Percentiles rank a stretch among this genome's conserved stretches.
Evolutionary conservation across 2,888 invertebrate genomes (phyloP).

Genomic region (Steromphala cineraria): DNA sequence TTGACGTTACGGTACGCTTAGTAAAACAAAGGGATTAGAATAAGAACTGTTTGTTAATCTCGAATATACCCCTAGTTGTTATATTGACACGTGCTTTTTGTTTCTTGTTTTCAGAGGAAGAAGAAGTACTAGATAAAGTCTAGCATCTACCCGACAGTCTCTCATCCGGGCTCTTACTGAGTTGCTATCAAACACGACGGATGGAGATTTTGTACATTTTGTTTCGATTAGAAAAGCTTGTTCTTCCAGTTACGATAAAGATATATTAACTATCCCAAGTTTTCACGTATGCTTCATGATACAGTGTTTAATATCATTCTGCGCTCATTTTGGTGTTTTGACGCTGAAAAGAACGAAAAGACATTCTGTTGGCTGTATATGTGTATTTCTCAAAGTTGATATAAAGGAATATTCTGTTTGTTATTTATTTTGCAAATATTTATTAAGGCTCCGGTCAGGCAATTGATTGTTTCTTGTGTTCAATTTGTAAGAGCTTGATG

Average conservation of each 20-base stretch:
- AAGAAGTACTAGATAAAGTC: not conserved
- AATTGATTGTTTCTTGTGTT: constrained; percentile 7
- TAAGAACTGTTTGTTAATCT: no score
- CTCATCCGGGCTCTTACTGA: not conserved
- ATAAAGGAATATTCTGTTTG: constrained; percentile 9
- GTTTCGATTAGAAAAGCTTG: constrained; percentile 18
- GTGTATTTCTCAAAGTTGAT: constrained; percentile 6
- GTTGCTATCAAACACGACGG: not conserved
- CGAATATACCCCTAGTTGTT: not conserved
- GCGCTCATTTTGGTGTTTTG: not conserved
- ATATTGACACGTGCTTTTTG: not conserved
- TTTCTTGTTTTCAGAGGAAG: not conserved
- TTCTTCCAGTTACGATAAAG: not conserved
- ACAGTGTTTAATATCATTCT: not conserved
- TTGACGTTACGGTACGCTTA: no score
- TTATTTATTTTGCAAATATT: constrained; percentile 15
- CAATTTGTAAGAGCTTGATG: not conserved
- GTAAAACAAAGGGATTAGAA: no score
- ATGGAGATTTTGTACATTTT: constrained; percentile 16
- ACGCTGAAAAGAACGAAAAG: not conserved
- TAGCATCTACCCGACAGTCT: not conserved
- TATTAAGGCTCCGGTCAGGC: not conserved
- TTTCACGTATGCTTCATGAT: not conserved
- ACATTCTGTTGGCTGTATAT: not conserved
- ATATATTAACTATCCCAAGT: constrained; percentile 6